These are phyloP conservation scores for Myoxocephalus aenaeus DNA, from an alignment of 2,797 vertebrate species.

Conservation along the genomic window DNA sequence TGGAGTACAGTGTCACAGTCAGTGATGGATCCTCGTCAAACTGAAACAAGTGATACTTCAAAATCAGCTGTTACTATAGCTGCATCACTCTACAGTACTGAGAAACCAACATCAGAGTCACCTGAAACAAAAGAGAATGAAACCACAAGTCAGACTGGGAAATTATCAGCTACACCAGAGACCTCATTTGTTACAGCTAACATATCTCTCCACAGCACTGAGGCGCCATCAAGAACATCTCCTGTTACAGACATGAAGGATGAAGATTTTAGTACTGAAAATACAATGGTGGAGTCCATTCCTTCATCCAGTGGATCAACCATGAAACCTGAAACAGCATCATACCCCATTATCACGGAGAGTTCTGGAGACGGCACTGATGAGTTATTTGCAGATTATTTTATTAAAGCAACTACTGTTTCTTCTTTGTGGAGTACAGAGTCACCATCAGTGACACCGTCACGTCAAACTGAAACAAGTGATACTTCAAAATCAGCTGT, in stretches of 20 bases:
- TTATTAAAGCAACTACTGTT: not conserved
- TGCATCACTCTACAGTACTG: slow-evolving; percentile 7
- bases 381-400: not conserved
- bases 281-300: too few species aligned
- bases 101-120: slow-evolving; percentile 2
- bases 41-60: too few species aligned
- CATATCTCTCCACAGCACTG: too few species aligned
- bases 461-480: not conserved
- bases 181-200: too few species aligned
- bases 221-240: too few species aligned
- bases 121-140: not conserved
- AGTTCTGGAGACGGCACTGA: not conserved
- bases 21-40: too few species aligned
- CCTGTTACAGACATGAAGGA: too few species aligned
- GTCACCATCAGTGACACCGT: not conserved
- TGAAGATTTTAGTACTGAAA: too few species aligned
- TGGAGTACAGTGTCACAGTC: too few species aligned
- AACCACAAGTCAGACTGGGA: not conserved
- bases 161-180: not conserved
- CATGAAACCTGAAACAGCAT: too few species aligned
- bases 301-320: too few species aligned
- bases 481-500: not conserved
- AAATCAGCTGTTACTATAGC: not conserved
- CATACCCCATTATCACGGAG: too few species aligned
- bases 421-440: not conserved